Evolutionary conservation across 1,140 invertebrate genomes (phyloP).

Genomic region (Pollicipes pollicipes): DNA sequence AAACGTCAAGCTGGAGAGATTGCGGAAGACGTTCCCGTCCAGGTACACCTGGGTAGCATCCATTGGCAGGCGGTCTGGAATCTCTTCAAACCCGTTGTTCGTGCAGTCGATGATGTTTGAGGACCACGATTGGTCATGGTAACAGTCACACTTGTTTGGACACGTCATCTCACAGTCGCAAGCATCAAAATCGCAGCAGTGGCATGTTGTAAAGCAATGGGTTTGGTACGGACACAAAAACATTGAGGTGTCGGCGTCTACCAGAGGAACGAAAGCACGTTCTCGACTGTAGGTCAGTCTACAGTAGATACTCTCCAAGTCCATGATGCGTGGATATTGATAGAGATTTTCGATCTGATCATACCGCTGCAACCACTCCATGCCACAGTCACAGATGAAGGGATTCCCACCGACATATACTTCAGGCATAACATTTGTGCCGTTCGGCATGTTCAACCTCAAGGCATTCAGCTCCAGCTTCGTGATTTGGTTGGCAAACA

Average conservation of each 20-base stretch:
- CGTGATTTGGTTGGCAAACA: conserved; percentile 65
- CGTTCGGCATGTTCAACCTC: conserved; percentile 30
- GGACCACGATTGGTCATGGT: conserved; percentile 79
- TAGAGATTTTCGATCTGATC: conserved; percentile 44
- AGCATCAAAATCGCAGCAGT: conserved; percentile 84
- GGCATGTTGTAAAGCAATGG: conserved; percentile 82
- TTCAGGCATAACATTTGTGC: conserved; percentile 46
- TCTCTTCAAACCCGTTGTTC: conserved; percentile 50
- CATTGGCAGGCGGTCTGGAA: conserved; percentile 75
- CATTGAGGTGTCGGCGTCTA: not conserved
- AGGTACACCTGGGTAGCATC: conserved; percentile 80
- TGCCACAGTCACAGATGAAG: conserved; percentile 50
- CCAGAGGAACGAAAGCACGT: conserved; percentile 34
- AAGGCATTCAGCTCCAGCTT: conserved; percentile 63
- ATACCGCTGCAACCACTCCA: conserved; percentile 65
- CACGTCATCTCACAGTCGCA: conserved; percentile 92
- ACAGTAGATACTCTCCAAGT: conserved; percentile 76
- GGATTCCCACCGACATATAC: conserved; percentile 76
- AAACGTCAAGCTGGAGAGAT: conserved; percentile 71
- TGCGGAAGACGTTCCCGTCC: conserved; percentile 71
- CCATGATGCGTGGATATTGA: conserved; percentile 63
- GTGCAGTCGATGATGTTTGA: conserved; percentile 81
- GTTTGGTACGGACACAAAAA: conserved; percentile 78
- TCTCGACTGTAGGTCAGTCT: conserved; percentile 68
- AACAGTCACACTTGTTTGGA: conserved; percentile 75